Evolutionary conservation across 2,888 invertebrate genomes (phyloP), one percentile per base, ranked within the genome.

Genomic region (Hoplodrina ambigua): DNA sequence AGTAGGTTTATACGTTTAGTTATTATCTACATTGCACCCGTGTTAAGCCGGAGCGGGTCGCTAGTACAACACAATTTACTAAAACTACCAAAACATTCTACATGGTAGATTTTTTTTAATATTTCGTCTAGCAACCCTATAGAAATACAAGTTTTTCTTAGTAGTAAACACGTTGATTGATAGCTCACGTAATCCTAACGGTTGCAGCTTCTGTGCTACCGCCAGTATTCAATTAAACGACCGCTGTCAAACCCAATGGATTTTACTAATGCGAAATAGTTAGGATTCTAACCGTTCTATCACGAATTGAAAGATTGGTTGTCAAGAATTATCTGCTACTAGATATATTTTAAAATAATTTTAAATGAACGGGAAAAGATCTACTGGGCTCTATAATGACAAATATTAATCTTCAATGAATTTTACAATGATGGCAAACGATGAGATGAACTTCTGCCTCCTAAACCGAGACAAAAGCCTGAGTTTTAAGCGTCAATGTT

Each of bases 181-280:
- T 78, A 56, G 78, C 63, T 78, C 75, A 80, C 75, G 73, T 84
- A 75, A 80, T 68, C 6, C 15, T 58, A 59, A 84, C 67, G 33
- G 52, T 60, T 64, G 70, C 61, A 57, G 73, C 80, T 84, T 75
- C 84, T 75, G 71, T 54, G 49, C 44, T 80, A 49, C 63, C 57
- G 20, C 30, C 17, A 41, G 33, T 53, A 44, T 19, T 44, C 4
- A 61, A 52, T 57, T 75, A 68, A 81, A 72, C 57, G 37, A 64
- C 64, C 15, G 33, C 68, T 64, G 62, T 68, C 62, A 60, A 73
- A 58, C 20, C 5, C 20, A 52, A 33, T 67, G 30, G 1, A 66
- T 67, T 54, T 54, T 41, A 41, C 17, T 20, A 60, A 53, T 56
- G 46, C 53, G 13, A 19, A 57, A 57, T 41, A 15, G 13, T 52